These are phyloP conservation scores for Muschampia plurimacula DNA, from an alignment of 2,888 invertebrate species.

Conservation along the genomic window DNA sequence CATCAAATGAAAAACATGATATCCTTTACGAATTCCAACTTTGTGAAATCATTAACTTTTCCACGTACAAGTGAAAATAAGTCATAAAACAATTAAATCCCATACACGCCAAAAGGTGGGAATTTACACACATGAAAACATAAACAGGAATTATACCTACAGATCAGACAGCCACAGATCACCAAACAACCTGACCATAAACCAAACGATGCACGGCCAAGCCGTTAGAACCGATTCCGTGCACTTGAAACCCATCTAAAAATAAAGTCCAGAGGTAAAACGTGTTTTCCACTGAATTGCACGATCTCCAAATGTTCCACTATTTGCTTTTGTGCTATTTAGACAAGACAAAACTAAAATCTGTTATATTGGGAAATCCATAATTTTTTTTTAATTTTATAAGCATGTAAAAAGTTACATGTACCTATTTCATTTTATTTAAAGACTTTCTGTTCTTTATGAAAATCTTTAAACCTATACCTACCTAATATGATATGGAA, in stretches of 20 bases:
- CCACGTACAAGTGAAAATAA: not conserved
- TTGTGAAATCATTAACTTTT: not conserved
- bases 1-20: too few species aligned
- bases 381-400: not conserved
- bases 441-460: too few species aligned
- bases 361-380: not conserved
- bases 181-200: slow-evolving; percentile 14
- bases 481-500: too few species aligned
- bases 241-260: slow-evolving; percentile 31
- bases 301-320: slow-evolving; percentile 18
- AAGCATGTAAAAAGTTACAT: too few species aligned
- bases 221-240: slow-evolving; percentile 12
- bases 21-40: not conserved
- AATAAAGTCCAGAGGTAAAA: slow-evolving; percentile 27
- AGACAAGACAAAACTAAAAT: slow-evolving; percentile 16
- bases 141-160: not conserved
- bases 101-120: not conserved
- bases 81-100: not conserved
- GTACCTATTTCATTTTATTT: too few species aligned
- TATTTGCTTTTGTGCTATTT: slow-evolving; percentile 27
- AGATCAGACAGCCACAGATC: slow-evolving; percentile 1
- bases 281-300: slow-evolving; percentile 26
- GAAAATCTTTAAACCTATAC: too few species aligned
- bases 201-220: slow-evolving; percentile 18
- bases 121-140: slow-evolving; percentile 1